A percentile compares a stretch with the other conserved stretches of the same genome.
Evolutionary conservation across 1,140 invertebrate genomes (phyloP).

Genomic region (Polypedilum vanderplanki): DNA sequence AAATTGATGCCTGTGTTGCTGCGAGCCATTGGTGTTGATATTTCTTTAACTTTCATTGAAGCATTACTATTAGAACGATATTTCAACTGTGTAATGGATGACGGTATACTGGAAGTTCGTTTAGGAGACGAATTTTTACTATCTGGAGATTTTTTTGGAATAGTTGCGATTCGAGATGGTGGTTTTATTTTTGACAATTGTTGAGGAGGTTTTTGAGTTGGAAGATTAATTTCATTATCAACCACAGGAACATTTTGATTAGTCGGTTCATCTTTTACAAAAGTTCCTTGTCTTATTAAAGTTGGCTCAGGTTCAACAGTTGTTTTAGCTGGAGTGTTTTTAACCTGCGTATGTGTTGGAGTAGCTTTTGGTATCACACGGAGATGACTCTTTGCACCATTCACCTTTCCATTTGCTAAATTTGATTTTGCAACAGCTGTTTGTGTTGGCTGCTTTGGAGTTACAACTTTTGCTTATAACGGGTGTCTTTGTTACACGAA

Average conservation of each 20-base stretch:
- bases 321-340: neutral
- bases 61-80: conserved; percentile 45
- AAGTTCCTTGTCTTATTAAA: conserved; percentile 74
- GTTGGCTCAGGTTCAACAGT: conserved; percentile 41
- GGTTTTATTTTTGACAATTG: conserved; percentile 31
- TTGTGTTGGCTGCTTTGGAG: conserved; percentile 35
- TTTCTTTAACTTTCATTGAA: conserved; percentile 39
- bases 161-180: conserved; percentile 37
- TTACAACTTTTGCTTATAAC: conserved; percentile 32
- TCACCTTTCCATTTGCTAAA: conserved; percentile 33
- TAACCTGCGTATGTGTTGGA: conserved; percentile 34
- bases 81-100: conserved; percentile 45
- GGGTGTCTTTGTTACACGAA: neutral
- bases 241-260: conserved; percentile 43
- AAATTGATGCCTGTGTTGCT: conserved; percentile 54
- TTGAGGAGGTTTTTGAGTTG: conserved; percentile 46
- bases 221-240: conserved; percentile 42
- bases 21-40: conserved; percentile 44
- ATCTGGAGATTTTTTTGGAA: conserved; percentile 32
- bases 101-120: conserved; percentile 41
- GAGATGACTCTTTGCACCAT: neutral
- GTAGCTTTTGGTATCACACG: conserved; percentile 37
- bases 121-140: conserved; percentile 49
- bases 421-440: conserved; percentile 35
- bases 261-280: conserved; percentile 70